Conservation (phyloP, 1,140 invertebrate species). For the Drosophila simulans region DNA sequence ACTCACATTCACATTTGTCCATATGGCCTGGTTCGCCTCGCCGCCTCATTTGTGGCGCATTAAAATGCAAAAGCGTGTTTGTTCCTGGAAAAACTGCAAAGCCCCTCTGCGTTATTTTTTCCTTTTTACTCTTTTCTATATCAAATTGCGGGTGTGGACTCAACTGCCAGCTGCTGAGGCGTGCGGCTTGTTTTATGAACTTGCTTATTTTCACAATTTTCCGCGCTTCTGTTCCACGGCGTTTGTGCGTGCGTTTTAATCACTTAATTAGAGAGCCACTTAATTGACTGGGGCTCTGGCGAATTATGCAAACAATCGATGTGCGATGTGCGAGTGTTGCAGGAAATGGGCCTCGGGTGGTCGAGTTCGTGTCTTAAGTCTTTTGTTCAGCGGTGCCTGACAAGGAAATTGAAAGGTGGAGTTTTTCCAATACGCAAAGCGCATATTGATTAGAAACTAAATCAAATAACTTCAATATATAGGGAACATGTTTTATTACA, state of each 20-base stretch:
- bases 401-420: constrained; percentile 7
- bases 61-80: constrained; percentile 83
- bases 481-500: too few relatives aligned
- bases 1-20: constrained; percentile 41
- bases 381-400: constrained; percentile 57
- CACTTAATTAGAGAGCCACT: constrained; percentile 77
- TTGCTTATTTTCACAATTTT: constrained; percentile 66
- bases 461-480: too few relatives aligned
- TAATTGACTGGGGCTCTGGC: constrained; percentile 68
- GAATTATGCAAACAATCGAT: constrained; percentile 68
- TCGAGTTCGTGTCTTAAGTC: constrained; percentile 76
- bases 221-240: constrained; percentile 2
- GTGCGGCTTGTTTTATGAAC: constrained; percentile 65
- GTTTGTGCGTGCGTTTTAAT: constrained; percentile 71
- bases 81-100: constrained; percentile 78
- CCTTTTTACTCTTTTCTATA: not conserved
- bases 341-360: constrained; percentile 53
- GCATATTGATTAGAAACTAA: not conserved
- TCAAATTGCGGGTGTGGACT: constrained; percentile 46
- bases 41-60: constrained; percentile 70
- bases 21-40: constrained; percentile 47
- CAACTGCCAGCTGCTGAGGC: constrained; percentile 35
- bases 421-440: not conserved
- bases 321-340: constrained; percentile 41
- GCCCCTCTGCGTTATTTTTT: not conserved